A percentile compares a stretch with the other conserved stretches of the same genome.
Evolutionary conservation across 2,797 vertebrate genomes (phyloP).

Genomic region (Euthynnus affinis): DNA sequence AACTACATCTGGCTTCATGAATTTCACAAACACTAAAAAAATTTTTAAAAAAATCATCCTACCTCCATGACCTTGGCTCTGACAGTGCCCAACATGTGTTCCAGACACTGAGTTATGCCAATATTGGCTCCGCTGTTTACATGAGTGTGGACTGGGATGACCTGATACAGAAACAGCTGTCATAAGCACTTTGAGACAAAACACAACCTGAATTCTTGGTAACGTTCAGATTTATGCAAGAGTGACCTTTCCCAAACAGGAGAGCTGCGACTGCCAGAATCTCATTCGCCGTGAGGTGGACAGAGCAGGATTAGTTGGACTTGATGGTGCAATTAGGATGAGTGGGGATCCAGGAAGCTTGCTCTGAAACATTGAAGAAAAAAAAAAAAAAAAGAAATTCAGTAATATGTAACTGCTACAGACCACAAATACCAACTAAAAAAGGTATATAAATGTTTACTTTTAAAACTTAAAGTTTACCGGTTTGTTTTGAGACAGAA

Average conservation of each 20-base stretch:
- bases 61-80: constrained; percentile 97
- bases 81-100: constrained; percentile 94
- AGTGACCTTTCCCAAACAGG: constrained; percentile 95
- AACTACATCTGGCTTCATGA: neutral
- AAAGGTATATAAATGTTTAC: neutral
- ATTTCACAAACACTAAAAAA: constrained; percentile 4
- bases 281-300: constrained; percentile 94
- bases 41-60: constrained; percentile 21
- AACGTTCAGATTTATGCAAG: neutral
- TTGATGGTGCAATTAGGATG: constrained; percentile 94
- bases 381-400: constrained; percentile 17
- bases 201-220: neutral
- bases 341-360: constrained; percentile 97
- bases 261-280: constrained; percentile 99
- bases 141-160: constrained; percentile 93
- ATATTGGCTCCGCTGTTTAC: constrained; percentile 91
- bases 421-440: neutral
- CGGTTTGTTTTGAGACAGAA: constrained; percentile 97
- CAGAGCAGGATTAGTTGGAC: constrained; percentile 91
- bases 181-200: neutral
- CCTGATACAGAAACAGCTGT: constrained; percentile 80
- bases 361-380: constrained; percentile 83
- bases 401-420: neutral
- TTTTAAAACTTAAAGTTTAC: constrained; percentile 76
- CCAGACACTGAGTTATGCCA: constrained; percentile 94